These are phyloP conservation scores for Pseudachorutes palmiensis DNA, from an alignment of 1,140 invertebrate genomes.

Conservation along the genomic window DNA sequence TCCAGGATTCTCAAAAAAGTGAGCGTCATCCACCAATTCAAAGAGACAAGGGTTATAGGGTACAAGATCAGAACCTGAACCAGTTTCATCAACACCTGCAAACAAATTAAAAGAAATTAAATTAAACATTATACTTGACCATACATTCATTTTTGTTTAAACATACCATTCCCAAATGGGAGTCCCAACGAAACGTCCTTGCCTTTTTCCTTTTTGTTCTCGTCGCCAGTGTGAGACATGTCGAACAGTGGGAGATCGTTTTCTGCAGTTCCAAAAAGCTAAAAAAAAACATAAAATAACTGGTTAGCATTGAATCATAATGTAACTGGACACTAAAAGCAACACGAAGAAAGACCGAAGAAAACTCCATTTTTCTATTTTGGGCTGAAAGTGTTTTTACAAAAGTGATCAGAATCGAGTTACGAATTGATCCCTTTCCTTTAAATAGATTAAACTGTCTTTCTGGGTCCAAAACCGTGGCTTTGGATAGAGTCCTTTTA, in stretches of 20 bases:
- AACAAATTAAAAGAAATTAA: too few species aligned
- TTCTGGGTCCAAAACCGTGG: too few species aligned
- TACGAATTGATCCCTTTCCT: background rate
- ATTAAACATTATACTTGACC: too few species aligned
- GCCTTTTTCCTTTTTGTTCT: background rate
- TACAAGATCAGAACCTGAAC: conserved; percentile 34
- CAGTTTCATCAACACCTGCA: too few species aligned
- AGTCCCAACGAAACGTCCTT: background rate
- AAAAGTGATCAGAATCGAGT: background rate
- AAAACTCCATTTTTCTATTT: too few species aligned
- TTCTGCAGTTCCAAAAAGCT: background rate
- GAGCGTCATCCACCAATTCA: conserved; percentile 33
- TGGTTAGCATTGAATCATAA: background rate
- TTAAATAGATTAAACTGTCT: background rate
- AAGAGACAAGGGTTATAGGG: conserved; percentile 40
- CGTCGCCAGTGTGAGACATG: background rate
- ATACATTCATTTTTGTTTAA: too few species aligned
- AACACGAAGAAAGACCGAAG: background rate
- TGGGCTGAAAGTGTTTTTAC: too few species aligned
- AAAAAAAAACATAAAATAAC: background rate
- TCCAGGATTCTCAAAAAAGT: conserved; percentile 30
- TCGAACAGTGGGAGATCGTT: background rate
- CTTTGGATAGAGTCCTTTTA: too few species aligned
- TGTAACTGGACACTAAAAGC: conserved; percentile 19
- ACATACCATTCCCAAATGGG: background rate